Base-by-base conservation (phyloP, 2,888 invertebrate species). In the Acleris emargana region DNA sequence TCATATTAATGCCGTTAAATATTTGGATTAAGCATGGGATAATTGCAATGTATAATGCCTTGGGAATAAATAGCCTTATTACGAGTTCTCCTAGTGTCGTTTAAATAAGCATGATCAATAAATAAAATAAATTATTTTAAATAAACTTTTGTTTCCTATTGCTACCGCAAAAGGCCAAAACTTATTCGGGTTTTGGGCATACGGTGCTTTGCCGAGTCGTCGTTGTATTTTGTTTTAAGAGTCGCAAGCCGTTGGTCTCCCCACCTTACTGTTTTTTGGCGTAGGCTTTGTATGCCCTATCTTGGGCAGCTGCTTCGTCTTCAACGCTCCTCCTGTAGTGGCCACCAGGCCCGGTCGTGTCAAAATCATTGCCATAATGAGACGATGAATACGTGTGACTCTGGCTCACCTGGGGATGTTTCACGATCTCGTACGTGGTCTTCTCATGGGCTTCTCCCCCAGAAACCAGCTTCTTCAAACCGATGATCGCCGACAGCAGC, bases 391-490 rank as follows among this genome's bases (percentile, higher is more conserved):
- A 96, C 5, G 95, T 94, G 79, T 97, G 96, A 74, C 94, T 95
- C 80, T 96, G 96, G 58, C 95, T 95, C 62, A 96, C 95, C 78
- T 96, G 95, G n/a, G 97, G 97, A 85, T 97, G 96, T 82, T 97
- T 97, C 61, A 97, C 95, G 73, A 97, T 96, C 87, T 97, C 97
- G 72, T 97, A 96, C 5, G 97, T 97, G 0, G 96, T 97, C 84
- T 96, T 96, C 76, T 96, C 96, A 67, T 95, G 94, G 18, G 94
- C 94, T 69, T 95, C 95, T 58, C 93, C 93, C 22, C 90, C 86
- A 6, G 94, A 94, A 32, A 97, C 94, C 42, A 97, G 89, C 76
- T 97, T 96, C 91, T 97, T 97, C 61, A 97, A 88, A 0, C 96
- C 97, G 72, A 97, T 95, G 71, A 97, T 95, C 22, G 95, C 95